Evolutionary conservation across 2,113 vertebrate species (phyloP).

Genomic region (Puntigrus tetrazona): DNA sequence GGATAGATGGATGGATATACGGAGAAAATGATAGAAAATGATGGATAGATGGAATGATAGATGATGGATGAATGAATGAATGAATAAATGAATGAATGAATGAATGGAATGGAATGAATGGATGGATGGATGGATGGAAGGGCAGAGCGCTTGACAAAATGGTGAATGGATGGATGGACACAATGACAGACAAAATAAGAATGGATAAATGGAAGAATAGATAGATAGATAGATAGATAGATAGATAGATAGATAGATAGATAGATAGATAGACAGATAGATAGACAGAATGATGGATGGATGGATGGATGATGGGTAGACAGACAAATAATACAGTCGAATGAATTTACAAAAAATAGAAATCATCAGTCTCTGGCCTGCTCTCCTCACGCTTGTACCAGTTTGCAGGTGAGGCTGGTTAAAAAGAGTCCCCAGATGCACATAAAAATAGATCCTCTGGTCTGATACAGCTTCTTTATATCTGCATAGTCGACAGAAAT

Average conservation of each 20-base stretch:
- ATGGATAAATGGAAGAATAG: background rate
- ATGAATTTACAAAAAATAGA: no score
- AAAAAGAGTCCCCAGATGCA: background rate
- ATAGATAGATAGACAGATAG: background rate
- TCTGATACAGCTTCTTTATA: constrained; percentile 17
- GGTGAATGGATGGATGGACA: background rate
- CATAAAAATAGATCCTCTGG: constrained; percentile 33
- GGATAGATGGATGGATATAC: background rate
- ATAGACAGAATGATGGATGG: background rate
- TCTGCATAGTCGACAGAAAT: constrained; percentile 30
- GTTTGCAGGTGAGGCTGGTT: constrained; percentile 9
- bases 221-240: background rate
- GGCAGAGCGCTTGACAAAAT: no score
- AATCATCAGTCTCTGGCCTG: no score
- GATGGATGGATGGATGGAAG: background rate
- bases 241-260: background rate
- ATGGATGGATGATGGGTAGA: background rate
- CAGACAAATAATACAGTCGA: no score
- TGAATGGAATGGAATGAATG: background rate
- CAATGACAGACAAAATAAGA: background rate
- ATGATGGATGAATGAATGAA: background rate
- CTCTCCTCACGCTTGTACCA: background rate
- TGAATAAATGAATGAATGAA: background rate
- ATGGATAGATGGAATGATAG: background rate
- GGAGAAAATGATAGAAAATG: background rate